Evolutionary conservation across 2,113 vertebrate species (phyloP).

Genomic region (Tinamus guttatus): DNA sequence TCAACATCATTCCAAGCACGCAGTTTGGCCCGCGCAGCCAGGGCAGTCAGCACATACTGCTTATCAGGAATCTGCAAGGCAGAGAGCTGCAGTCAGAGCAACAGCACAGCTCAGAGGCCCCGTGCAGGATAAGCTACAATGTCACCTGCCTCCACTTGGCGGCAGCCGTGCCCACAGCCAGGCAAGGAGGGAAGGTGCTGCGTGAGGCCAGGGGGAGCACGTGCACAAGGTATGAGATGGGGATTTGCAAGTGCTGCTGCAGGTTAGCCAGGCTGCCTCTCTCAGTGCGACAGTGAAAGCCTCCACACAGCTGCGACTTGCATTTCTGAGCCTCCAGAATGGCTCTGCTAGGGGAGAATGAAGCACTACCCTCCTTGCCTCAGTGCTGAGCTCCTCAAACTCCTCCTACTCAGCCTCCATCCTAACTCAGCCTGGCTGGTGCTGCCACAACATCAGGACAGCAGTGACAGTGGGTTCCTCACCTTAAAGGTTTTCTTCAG

Average conservation of each 20-base stretch:
- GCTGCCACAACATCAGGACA: not conserved
- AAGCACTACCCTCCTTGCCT: not conserved
- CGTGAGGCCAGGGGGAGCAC: not conserved
- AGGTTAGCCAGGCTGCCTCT: not conserved
- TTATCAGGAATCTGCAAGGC: slow-evolving; percentile 91
- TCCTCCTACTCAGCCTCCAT: not conserved
- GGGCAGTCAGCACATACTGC: slow-evolving; percentile 90
- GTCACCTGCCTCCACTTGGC: not conserved
- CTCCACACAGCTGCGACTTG: not conserved
- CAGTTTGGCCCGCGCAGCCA: slow-evolving; percentile 92
- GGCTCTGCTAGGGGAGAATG: not conserved
- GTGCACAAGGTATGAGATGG: not conserved
- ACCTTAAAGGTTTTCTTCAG: slow-evolving; percentile 96
- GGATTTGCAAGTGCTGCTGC: not conserved
- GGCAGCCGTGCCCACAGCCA: not conserved
- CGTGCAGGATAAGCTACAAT: not conserved
- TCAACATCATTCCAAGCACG: slow-evolving; percentile 94
- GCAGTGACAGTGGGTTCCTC: not conserved
- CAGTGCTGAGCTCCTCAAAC: not conserved
- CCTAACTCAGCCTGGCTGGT: not conserved
- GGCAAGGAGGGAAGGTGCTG: not conserved
- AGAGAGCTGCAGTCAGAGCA: slow-evolving; percentile 23
- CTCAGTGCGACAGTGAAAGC: not conserved
- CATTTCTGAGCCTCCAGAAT: not conserved
- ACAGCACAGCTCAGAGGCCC: not conserved